phyloP scores from a whole-genome alignment of 2,888 invertebrate species.

The Papilio gigon region DNA sequence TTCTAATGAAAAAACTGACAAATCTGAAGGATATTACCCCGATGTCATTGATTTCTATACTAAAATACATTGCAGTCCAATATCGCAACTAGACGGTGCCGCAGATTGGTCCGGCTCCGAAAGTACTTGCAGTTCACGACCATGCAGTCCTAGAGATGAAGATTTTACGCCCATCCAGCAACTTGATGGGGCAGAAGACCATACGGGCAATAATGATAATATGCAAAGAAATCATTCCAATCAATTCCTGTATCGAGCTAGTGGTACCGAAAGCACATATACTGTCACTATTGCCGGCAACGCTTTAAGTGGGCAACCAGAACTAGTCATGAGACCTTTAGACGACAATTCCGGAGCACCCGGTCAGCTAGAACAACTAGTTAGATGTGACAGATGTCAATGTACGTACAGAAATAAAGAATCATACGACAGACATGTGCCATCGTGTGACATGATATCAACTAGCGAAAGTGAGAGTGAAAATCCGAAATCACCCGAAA shows the following conservation, averaged over 20 bases:
- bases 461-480: slow-evolving; percentile 93
- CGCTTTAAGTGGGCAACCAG: slow-evolving; percentile 77
- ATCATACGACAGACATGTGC: slow-evolving; percentile 90
- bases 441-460: slow-evolving; percentile 89
- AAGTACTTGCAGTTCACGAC: slow-evolving; percentile 76
- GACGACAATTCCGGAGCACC: slow-evolving; percentile 67
- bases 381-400: slow-evolving; percentile 93
- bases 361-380: slow-evolving; percentile 86
- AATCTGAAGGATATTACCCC: slow-evolving; percentile 73
- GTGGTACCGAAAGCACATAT: slow-evolving; percentile 75
- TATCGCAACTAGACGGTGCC: slow-evolving; percentile 87
- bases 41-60: slow-evolving; percentile 81
- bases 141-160: slow-evolving; percentile 68
- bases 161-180: slow-evolving; percentile 83
- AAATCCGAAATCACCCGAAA: slow-evolving; percentile 81
- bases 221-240: slow-evolving; percentile 66
- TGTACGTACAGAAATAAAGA: slow-evolving; percentile 92
- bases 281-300: slow-evolving; percentile 80
- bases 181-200: slow-evolving; percentile 87
- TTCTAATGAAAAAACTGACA: slow-evolving; percentile 64
- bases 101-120: slow-evolving; percentile 85
- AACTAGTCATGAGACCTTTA: slow-evolving; percentile 73
- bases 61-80: slow-evolving; percentile 81
- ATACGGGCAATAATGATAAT: slow-evolving; percentile 70
- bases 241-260: slow-evolving; percentile 76